Conservation (phyloP, 2,888 invertebrate species). For the Ephialtes manifestator region DNA sequence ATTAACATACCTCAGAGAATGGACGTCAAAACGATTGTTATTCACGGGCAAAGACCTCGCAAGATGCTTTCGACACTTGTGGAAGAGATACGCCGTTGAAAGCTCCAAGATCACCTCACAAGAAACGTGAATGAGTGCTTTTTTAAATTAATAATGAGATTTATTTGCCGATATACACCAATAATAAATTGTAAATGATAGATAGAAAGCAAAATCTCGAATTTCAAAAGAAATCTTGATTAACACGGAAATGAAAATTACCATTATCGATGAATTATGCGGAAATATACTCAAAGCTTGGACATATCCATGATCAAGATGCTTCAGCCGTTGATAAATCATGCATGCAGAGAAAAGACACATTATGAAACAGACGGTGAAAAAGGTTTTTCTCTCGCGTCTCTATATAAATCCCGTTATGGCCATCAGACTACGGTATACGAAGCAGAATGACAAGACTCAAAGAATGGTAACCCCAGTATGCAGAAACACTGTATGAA, state of each 20-base stretch:
- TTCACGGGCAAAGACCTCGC: slow-evolving; percentile 25
- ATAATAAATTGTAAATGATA: too few relatives aligned
- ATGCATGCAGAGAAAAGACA: slow-evolving; percentile 2
- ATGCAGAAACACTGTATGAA: slow-evolving; percentile 38
- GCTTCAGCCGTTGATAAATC: slow-evolving; percentile 27
- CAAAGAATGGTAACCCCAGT: slow-evolving; percentile 8
- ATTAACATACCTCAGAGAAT: slow-evolving; percentile 60
- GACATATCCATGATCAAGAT: neutral
- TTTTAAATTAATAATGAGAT: neutral
- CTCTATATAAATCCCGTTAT: slow-evolving; percentile 1
- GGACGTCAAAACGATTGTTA: slow-evolving; percentile 1
- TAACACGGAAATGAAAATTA: neutral
- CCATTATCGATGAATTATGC: neutral
- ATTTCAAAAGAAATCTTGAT: too few relatives aligned
- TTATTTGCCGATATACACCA: neutral
- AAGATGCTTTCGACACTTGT: neutral
- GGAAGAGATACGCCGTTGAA: neutral
- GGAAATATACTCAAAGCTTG: neutral
- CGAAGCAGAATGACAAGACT: neutral
- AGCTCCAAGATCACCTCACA: neutral
- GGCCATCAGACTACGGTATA: neutral
- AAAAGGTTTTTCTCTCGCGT: slow-evolving; percentile 18
- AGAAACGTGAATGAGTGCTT: neutral
- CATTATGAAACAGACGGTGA: neutral
- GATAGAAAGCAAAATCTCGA: too few relatives aligned